Conservation (phyloP, 1,140 invertebrate species). For the Bathynomus jamesi region DNA sequence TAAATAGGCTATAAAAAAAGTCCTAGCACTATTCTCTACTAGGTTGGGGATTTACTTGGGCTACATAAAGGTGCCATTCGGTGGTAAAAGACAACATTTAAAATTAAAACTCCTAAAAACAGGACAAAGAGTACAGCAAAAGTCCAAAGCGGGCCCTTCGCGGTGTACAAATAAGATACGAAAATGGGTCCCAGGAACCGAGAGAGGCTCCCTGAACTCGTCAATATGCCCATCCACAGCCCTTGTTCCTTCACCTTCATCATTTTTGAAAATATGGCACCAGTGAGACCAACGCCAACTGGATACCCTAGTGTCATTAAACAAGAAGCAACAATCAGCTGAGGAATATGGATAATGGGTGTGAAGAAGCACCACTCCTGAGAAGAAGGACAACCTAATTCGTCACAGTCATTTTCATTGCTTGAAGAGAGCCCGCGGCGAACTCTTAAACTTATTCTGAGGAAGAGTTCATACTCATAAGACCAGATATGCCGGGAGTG, state of each 20-base stretch:
- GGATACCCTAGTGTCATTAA: slow-evolving; percentile 26
- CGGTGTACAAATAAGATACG: slow-evolving; percentile 34
- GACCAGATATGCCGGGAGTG: no score
- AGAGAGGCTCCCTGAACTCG: slow-evolving; percentile 28
- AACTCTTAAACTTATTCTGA: no score
- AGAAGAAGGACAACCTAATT: slow-evolving; percentile 24
- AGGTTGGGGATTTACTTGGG: slow-evolving; percentile 1
- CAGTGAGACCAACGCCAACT: slow-evolving; percentile 15
- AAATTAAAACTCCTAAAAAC: slow-evolving; percentile 6
- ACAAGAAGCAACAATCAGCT: slow-evolving; percentile 19
- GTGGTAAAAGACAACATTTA: slow-evolving; percentile 16
- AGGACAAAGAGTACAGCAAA: slow-evolving; percentile 21
- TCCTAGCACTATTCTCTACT: no score
- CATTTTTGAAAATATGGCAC: slow-evolving; percentile 31
- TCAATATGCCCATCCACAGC: slow-evolving; percentile 38
- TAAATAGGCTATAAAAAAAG: no score
- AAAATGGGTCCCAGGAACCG: slow-evolving; percentile 34
- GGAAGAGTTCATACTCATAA: no score
- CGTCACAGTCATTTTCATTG: slow-evolving; percentile 10
- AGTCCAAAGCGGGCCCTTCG: slow-evolving; percentile 27
- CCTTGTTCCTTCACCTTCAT: slow-evolving; percentile 31
- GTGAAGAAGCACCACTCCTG: slow-evolving; percentile 35
- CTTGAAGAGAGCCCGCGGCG: not conserved
- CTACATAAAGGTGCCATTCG: slow-evolving; percentile 31
- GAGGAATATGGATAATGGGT: slow-evolving; percentile 28